Base-by-base conservation (phyloP, 2,888 invertebrate genomes). In the Luperina testacea region DNA sequence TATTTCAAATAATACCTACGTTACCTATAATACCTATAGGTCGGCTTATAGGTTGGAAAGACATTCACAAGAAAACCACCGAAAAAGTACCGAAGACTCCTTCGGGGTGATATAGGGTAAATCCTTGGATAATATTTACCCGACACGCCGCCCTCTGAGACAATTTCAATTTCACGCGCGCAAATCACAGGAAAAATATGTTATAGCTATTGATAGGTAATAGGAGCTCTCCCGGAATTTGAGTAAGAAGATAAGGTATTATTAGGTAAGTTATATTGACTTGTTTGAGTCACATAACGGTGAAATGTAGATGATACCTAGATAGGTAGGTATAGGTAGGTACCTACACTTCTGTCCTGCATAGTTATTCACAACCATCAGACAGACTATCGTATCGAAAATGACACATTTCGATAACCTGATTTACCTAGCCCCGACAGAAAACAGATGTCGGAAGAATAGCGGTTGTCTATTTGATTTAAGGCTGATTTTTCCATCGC, bases 141-240 rank as follows among this genome's bases (percentile, higher is more conserved):
- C 57, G 72, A 84, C 63, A 74, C 64, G 61, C 38, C 83, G 32
- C 75, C 76, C 74, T 82, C 77, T 24, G 83, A 80, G 88, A 81
- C 77, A 88, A 88, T 87, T 90, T 89, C 88, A 91, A 92, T 92
- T 91, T 92, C 90, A 92, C 91, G 91, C 85, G 85, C 83, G 84
- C 82, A 85, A 87, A 88, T 86, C 89, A 85, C 85, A 87, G 75
- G 81, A 76, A 80, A 73, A 69, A 84, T 32, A 75, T 64, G 63
- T 64, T 71, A 82, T 71, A 77, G 65, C 48, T 82, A 77, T 81
- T 77, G 67, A 67, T 81, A 68, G n/a, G 51, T 63, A 57, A 65
- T 48, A n/a, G 51, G 38, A 73, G 38, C 57, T 68, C 38, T 68
- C 65, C n/a, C 27, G 57, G 61, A 65, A 72, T 63, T 69, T 48